phyloP scores from a whole-genome alignment of 2,888 invertebrate genomes.

The Pemphredon lugubris region DNA sequence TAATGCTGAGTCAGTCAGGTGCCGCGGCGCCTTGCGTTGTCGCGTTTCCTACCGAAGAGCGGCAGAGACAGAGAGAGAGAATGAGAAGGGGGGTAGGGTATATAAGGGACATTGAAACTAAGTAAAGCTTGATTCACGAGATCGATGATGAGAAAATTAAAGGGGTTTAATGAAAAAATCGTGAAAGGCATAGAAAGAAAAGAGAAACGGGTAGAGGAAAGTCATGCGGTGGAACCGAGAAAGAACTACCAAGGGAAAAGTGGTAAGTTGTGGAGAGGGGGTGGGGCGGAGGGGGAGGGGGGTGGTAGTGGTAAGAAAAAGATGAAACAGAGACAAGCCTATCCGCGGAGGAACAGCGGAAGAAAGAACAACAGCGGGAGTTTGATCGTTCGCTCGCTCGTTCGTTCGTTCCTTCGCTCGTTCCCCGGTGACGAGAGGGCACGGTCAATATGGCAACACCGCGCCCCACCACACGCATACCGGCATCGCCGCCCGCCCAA shows the following conservation, averaged over 20 bases:
- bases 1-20: constrained; percentile 73
- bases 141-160: too few species aligned
- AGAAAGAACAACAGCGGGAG: constrained; percentile 20
- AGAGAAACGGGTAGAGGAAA: too few species aligned
- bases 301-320: neutral
- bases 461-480: constrained; percentile 74
- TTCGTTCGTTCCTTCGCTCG: too few species aligned
- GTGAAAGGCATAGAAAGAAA: too few species aligned
- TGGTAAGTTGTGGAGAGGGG: too few species aligned
- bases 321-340: neutral
- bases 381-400: constrained; percentile 30
- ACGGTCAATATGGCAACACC: constrained; percentile 80
- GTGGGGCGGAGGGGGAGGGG: constrained; percentile 4
- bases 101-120: too few species aligned
- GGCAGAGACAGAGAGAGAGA: constrained; percentile 1
- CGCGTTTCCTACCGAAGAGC: neutral
- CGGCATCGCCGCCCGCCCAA: constrained; percentile 61
- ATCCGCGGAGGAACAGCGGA: constrained; percentile 22
- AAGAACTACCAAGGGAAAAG: too few species aligned
- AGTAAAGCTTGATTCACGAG: too few species aligned
- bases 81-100: neutral
- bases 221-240: too few species aligned
- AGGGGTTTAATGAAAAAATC: too few species aligned
- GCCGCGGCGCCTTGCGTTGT: constrained; percentile 55
- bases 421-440: constrained; percentile 66